Evolutionary conservation across 2,888 invertebrate species (phyloP), one percentile per base, ranked within the genome.

Genomic region (Drepanosiphum platanoidis): DNA sequence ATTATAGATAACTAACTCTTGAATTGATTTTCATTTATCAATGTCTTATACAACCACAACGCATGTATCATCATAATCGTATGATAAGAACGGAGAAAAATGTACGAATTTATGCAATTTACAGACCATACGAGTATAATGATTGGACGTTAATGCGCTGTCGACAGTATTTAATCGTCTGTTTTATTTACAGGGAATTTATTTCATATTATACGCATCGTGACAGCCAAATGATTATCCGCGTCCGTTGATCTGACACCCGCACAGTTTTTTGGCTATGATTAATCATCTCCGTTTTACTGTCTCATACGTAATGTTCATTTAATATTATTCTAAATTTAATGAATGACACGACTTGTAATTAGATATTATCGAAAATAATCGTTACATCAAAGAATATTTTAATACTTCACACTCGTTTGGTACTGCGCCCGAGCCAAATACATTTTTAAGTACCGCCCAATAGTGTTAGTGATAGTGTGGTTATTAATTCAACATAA

Each of bases 171-270:
- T 78, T 78, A 42, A 66, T 46, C 46, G 34, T 15, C 34, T 15
- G 52, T 80, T 80, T 80, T 46, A 70, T 80, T 80, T 52, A 68
- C 46, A 27, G 3, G 4, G 27, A n/a, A 68, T 79, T 68, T 52
- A 52, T 36, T 68, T 27, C 3, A 66, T 7, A 61, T 27, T 32
- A 32, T n/a, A 18, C 42, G 42, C 15, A 46, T n/a, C 8, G 7
- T 22, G n/a, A 79, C 32, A 68, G 46, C 52, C 46, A 18, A 79
- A 79, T 34, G 13, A 79, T 70, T 70, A 36, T 52, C 36, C 27
- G 18, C 5, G 3, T 80, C 68, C 18, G 11, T 52, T 52, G 18
- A 18, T 80, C 34, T 34, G 13, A 61, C 58, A 36, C n/a, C 9
- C 7, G n/a, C 7, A 66, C 42, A 39, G 22, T n/a, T 42, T 64